Evolutionary conservation across 2,797 vertebrate species (phyloP), one percentile per base, ranked within the genome.

Genomic region (Diplodus sargus): DNA sequence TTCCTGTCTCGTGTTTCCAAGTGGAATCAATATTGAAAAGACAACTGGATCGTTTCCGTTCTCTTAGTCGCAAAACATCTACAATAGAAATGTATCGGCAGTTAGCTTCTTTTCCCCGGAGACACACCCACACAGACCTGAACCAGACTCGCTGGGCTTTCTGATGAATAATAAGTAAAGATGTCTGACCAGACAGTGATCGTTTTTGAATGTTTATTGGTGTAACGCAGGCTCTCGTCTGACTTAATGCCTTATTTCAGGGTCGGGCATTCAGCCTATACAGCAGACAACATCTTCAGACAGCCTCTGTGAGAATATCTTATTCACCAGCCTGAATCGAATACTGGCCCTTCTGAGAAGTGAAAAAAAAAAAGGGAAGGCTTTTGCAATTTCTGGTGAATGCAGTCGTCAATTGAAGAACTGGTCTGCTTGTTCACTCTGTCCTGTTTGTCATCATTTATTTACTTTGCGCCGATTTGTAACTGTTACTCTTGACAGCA

Each of bases 201-300:
- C 17, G 18, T 14, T 43, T 63, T 18, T 64, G 16, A 30, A 25
- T 61, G 18, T 22, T 23, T 6, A 7, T 18, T 58, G 17, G 13
- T 43, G 14, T n/a, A 71, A 54, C 30, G 58, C 22, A 23, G n/a
- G 30, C 23, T 63, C 17, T 43, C 45, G 13, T 69, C 42, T 12
- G 39, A 20, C 12, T 0, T 52, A 18, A 16, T 42, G 11, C 16
- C 61, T 56, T 23, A 28, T 78, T 54, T 64, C 28, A 47, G 23
- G 30, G 45, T n/a, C 17, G 39, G n/a, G 11, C 5, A 5, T 43
- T 61, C 28, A 3, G 4, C 3, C 16, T 56, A 25, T 45, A 18
- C 39, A 42, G 25, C 64, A 28, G 54, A 23, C 23, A 61, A 58
- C 42, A 39, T 59, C 63, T 30, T 78, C 22, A 49, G 51, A 70